Base-by-base conservation (phyloP, 2,888 invertebrate genomes). In the Camponotus fellah region DNA sequence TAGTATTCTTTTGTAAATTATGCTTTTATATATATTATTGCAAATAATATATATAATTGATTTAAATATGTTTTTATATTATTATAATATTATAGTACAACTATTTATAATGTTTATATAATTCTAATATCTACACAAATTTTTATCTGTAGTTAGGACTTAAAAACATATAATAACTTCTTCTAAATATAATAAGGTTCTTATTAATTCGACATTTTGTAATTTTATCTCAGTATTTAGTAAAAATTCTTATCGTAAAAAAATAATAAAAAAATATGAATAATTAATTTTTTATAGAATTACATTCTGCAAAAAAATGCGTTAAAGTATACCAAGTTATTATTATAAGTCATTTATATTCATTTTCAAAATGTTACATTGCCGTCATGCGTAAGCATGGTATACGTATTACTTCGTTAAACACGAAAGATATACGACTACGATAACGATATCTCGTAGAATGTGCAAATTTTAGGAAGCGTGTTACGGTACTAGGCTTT, bases 351-450 rank as follows among this genome's bases (percentile, higher is more conserved):
- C 21, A 21, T 40, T 58, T 58, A 26, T 26, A 58, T 58, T 26
- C 40, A 65, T 65, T 65, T 65, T 40, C 1, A n/a, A 64, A 17
- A n/a, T 37, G n/a, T 37, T 10, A 64, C 6, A 21, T 64, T 49
- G 14, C 34, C 46, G 3, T 49, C 34, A 10, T 49, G 34, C 14
- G 14, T 34, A 43, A 46, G 34, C 32, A n/a, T 17, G n/a, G 1
- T 49, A 49, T n/a, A 21, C n/a, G 10, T 43, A 43, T 43, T 6
- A 74, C 32, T 60, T 75, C 6, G 21, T 75, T 64, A 75, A 75
- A 64, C 46, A 75, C 34, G 34, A 64, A 75, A 37, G 21, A 64
- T 64, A 64, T 49, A 21, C 32, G 46, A 75, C 21, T 75, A 75
- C 21, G 46, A 46, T 74, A 62, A 62, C 60, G 32, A 32, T n/a